Conservation (phyloP, 2,113 vertebrate species). For the Anser brachyrhynchus region DNA sequence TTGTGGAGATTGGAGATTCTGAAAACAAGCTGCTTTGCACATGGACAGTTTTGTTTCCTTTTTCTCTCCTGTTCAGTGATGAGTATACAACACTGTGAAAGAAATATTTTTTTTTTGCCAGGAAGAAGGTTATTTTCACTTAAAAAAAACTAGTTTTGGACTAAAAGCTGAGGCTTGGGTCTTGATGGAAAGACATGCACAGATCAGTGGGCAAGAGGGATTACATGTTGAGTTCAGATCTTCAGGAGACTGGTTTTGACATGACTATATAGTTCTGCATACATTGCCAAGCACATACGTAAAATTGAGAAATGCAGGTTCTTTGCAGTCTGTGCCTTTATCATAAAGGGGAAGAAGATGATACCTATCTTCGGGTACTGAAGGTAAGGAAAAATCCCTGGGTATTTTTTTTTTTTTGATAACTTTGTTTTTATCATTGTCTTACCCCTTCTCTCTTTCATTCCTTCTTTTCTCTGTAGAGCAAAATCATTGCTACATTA, state of each 20-base stretch:
- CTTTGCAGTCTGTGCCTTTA: background rate
- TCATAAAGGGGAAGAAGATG: background rate
- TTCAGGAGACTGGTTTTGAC: background rate
- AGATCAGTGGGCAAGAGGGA: background rate
- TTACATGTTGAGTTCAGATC: background rate
- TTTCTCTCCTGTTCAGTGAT: background rate
- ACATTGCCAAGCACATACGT: background rate
- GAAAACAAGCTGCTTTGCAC: conserved; percentile 5
- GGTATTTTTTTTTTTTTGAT: background rate
- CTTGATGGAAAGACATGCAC: background rate
- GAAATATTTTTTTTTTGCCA: background rate
- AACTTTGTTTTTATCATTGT: background rate
- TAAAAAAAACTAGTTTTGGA: background rate
- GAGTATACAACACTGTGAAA: background rate
- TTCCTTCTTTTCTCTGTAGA: background rate
- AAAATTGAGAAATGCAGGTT: background rate
- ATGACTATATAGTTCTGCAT: background rate
- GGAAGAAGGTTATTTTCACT: background rate
- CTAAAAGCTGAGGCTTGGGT: background rate
- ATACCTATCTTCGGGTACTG: background rate
- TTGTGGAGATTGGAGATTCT: background rate
- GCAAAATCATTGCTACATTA: background rate
- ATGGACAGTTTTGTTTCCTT: background rate
- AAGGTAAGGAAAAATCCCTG: background rate
- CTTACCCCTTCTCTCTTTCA: background rate